These are phyloP conservation scores for Crocallis elinguaria DNA, from an alignment of 2,888 invertebrate genomes.

Conservation along the genomic window DNA sequence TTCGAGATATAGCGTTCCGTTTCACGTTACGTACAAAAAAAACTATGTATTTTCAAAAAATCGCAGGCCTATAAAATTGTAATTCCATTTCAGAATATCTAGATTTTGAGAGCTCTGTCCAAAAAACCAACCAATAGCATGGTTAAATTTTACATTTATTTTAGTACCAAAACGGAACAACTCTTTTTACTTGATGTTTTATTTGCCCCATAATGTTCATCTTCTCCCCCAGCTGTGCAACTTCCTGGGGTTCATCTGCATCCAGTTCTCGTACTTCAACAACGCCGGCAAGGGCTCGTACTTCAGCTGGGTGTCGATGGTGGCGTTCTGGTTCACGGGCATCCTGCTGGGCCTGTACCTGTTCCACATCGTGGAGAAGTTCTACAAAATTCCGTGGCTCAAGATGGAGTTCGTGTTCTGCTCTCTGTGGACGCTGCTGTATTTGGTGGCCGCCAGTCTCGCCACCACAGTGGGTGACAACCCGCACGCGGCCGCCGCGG, in stretches of 20 bases:
- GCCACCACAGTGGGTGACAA: constrained; percentile 85
- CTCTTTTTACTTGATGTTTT: too few species aligned
- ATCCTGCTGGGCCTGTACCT: constrained; percentile 91
- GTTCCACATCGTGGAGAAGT: constrained; percentile 94
- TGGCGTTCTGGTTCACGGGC: constrained; percentile 93
- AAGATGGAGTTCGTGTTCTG: constrained; percentile 92
- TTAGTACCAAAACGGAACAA: too few species aligned
- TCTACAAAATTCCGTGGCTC: constrained; percentile 94
- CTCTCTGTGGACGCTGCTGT: constrained; percentile 89
- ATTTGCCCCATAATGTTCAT: too few species aligned
- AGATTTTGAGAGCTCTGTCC: too few species aligned
- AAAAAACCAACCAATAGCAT: too few species aligned
- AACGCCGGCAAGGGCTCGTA: constrained; percentile 86
- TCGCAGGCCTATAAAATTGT: too few species aligned
- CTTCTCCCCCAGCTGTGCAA: constrained; percentile 82
- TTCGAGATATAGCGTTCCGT: too few species aligned
- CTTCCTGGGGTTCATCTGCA: constrained; percentile 92
- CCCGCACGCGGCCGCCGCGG: constrained; percentile 89
- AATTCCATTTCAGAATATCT: too few species aligned
- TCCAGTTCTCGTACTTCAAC: constrained; percentile 85
- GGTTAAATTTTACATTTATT: too few species aligned
- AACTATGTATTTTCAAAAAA: too few species aligned
- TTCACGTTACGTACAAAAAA: too few species aligned
- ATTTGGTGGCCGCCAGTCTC: constrained; percentile 90
- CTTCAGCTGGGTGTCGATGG: constrained; percentile 92